These are phyloP conservation scores for Corvus moneduloides DNA, from an alignment of 2,113 vertebrate species.

Conservation along the genomic window DNA sequence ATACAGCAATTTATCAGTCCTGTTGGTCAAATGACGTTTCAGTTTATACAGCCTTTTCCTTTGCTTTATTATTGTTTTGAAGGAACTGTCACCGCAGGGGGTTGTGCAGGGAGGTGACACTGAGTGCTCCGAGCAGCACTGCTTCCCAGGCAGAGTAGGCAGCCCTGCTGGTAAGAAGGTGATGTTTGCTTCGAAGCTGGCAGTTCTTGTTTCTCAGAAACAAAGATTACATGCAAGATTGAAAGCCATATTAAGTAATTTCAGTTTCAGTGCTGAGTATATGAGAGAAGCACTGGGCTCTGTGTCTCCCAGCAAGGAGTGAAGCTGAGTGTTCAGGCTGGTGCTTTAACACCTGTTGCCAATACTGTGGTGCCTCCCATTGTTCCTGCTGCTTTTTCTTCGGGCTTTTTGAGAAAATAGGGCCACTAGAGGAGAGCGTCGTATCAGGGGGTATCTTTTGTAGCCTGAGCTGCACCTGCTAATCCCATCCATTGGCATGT, in stretches of 20 bases:
- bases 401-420: neutral
- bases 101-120: neutral
- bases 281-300: neutral
- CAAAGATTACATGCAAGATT: neutral
- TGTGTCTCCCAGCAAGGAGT: neutral
- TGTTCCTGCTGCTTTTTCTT: neutral
- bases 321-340: neutral
- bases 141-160: neutral
- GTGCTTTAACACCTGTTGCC: neutral
- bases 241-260: neutral
- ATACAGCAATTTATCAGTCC: neutral
- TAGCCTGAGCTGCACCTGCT: neutral
- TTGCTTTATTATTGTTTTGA: neutral
- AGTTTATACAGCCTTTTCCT: neutral
- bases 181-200: neutral
- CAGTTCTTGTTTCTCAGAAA: slow-evolving; percentile 11
- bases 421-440: neutral
- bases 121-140: neutral
- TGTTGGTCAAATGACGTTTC: neutral
- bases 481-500: rapidly evolving
- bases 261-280: neutral
- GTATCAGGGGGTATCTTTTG: neutral
- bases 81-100: neutral
- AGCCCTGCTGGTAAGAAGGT: neutral
- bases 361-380: rapidly evolving